Evolutionary conservation across 64 coral and sea anemone species (phyloP).

Genomic region (Pachyseris speciosa): DNA sequence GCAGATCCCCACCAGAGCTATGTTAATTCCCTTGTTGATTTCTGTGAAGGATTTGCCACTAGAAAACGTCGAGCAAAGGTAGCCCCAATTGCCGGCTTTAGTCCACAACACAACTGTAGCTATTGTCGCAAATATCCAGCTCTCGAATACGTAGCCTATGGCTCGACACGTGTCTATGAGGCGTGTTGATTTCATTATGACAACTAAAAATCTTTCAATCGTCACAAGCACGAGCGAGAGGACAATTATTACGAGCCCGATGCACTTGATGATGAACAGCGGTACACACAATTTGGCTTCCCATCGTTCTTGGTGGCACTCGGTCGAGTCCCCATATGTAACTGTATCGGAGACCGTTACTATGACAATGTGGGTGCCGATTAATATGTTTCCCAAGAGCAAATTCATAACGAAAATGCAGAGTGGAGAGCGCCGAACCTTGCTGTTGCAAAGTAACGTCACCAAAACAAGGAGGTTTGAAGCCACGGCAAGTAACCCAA

Average conservation of each 20-base stretch:
- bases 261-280: slow-evolving; percentile 82
- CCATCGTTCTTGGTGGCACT: slow-evolving; percentile 79
- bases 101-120: slow-evolving; percentile 86
- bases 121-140: slow-evolving; percentile 85
- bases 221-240: slow-evolving; percentile 81
- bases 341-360: slow-evolving; percentile 81
- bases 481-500: slow-evolving; percentile 82
- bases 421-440: slow-evolving; percentile 74
- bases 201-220: slow-evolving; percentile 73
- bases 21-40: slow-evolving; percentile 77
- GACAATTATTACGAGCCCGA: slow-evolving; percentile 80
- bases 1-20: slow-evolving; percentile 56
- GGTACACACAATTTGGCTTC: slow-evolving; percentile 75
- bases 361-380: slow-evolving; percentile 79
- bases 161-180: slow-evolving; percentile 85
- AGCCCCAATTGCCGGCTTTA: slow-evolving; percentile 81
- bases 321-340: slow-evolving; percentile 70
- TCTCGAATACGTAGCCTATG: slow-evolving; percentile 87
- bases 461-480: slow-evolving; percentile 85
- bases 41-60: slow-evolving; percentile 69
- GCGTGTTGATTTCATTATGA: slow-evolving; percentile 70
- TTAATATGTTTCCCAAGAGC: slow-evolving; percentile 82
- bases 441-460: slow-evolving; percentile 80
- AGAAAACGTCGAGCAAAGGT: slow-evolving; percentile 83
- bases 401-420: slow-evolving; percentile 97